Conservation (phyloP, 2,888 invertebrate genomes). For the Agrenia bidenticulata region DNA sequence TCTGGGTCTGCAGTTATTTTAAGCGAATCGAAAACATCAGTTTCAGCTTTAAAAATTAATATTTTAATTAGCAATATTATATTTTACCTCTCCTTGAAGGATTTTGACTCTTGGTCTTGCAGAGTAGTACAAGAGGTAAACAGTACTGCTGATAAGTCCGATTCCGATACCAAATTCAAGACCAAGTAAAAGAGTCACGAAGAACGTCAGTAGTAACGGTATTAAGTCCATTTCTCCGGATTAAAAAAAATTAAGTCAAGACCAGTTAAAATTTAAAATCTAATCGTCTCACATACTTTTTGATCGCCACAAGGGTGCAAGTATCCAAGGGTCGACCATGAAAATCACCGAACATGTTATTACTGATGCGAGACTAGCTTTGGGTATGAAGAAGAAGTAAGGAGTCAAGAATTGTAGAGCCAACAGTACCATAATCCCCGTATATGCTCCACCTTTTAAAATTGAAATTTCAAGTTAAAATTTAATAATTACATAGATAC, state of each 20-base stretch:
- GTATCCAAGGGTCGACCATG: constrained; percentile 84
- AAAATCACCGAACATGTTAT: constrained; percentile 90
- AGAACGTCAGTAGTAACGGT: constrained; percentile 79
- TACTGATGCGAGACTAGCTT: constrained; percentile 73
- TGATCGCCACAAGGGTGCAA: constrained; percentile 79
- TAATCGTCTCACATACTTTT: constrained; percentile 33
- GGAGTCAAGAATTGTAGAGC: constrained; percentile 82
- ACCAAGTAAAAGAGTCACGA: constrained; percentile 64
- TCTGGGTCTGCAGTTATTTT: constrained; percentile 62
- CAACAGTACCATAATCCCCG: constrained; percentile 56
- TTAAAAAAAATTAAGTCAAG: too few species aligned
- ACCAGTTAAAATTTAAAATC: background rate
- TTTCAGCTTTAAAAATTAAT: too few species aligned
- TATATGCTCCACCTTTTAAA: constrained; percentile 37
- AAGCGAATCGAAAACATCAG: too few species aligned
- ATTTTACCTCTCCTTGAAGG: constrained; percentile 67
- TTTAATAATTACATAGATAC: too few species aligned
- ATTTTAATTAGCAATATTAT: too few species aligned
- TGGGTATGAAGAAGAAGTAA: constrained; percentile 82
- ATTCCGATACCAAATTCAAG: constrained; percentile 63
- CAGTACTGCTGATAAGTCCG: constrained; percentile 76
- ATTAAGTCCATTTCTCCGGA: constrained; percentile 76
- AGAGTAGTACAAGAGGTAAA: constrained; percentile 76
- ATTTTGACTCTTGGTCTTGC: constrained; percentile 75
- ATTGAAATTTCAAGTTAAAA: background rate